Evolutionary conservation across 2,113 vertebrate genomes (phyloP).

Genomic region (Xenopus borealis): DNA sequence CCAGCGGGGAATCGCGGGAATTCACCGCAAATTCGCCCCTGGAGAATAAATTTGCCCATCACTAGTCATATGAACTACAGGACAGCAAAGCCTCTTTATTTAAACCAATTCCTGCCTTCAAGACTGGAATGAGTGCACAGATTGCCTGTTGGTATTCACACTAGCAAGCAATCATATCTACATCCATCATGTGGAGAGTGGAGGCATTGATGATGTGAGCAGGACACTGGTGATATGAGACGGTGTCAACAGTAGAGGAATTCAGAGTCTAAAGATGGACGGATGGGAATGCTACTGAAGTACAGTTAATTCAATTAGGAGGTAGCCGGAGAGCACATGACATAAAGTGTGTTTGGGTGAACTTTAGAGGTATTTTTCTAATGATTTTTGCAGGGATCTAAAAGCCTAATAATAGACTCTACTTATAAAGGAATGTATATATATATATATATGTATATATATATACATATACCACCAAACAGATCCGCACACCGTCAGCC

Average conservation of each 20-base stretch:
- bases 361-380: not conserved
- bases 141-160: slow-evolving; percentile 29
- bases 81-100: slow-evolving; percentile 11
- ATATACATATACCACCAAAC: too few relatives aligned
- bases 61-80: slow-evolving; percentile 2
- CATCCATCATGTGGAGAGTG: slow-evolving; percentile 25
- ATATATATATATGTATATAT: too few relatives aligned
- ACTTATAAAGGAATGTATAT: too few relatives aligned
- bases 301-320: not conserved
- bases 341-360: not conserved
- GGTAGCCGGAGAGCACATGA: not conserved
- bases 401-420: too few relatives aligned
- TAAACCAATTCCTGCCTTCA: slow-evolving; percentile 20
- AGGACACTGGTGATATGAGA: slow-evolving; percentile 49
- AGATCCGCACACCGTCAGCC: too few relatives aligned
- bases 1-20: too few relatives aligned
- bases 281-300: not conserved
- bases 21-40: too few relatives aligned
- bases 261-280: slow-evolving; percentile 9
- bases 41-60: too few relatives aligned
- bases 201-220: slow-evolving; percentile 47
- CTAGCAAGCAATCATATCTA: slow-evolving; percentile 26
- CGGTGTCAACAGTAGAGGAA: slow-evolving; percentile 36
- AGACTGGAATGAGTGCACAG: slow-evolving; percentile 7
- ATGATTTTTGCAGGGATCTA: too few relatives aligned